Conservation (phyloP, 1,140 invertebrate genomes). For the Orius insidiosus region DNA sequence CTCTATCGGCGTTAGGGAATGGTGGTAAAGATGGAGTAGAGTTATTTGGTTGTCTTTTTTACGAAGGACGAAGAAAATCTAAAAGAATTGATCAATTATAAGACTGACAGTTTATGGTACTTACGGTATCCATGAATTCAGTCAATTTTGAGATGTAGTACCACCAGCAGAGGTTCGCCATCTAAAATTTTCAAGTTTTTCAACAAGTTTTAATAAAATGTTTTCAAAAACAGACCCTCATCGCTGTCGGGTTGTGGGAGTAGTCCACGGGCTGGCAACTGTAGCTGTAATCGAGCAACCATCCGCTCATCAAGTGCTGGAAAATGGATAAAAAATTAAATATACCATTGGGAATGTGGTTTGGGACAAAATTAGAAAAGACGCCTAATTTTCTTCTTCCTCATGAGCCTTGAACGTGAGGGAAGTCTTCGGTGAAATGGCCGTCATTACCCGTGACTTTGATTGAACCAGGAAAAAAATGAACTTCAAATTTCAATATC, state of each 20-base stretch:
- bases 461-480: no score
- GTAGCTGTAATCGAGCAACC: constrained; percentile 76
- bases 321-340: constrained; percentile 26
- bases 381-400: no score
- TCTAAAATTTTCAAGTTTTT: no score
- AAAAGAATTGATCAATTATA: constrained; percentile 20
- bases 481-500: no score
- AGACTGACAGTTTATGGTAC: constrained; percentile 14
- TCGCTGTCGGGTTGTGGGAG: constrained; percentile 57
- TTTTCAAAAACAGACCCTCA: constrained; percentile 65
- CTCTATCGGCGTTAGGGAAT: constrained; percentile 82
- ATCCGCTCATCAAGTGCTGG: constrained; percentile 68
- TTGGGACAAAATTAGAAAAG: no score
- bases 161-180: constrained; percentile 86
- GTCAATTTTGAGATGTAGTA: constrained; percentile 94
- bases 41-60: constrained; percentile 89
- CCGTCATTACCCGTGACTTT: no score
- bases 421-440: no score
- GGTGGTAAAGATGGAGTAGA: constrained; percentile 86
- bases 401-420: no score
- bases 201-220: no score
- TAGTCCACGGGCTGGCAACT: constrained; percentile 88
- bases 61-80: constrained; percentile 75
- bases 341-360: no score
- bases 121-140: constrained; percentile 85